Evolutionary conservation across 2,888 invertebrate genomes (phyloP).

Genomic region (Eristalis pertinax): DNA sequence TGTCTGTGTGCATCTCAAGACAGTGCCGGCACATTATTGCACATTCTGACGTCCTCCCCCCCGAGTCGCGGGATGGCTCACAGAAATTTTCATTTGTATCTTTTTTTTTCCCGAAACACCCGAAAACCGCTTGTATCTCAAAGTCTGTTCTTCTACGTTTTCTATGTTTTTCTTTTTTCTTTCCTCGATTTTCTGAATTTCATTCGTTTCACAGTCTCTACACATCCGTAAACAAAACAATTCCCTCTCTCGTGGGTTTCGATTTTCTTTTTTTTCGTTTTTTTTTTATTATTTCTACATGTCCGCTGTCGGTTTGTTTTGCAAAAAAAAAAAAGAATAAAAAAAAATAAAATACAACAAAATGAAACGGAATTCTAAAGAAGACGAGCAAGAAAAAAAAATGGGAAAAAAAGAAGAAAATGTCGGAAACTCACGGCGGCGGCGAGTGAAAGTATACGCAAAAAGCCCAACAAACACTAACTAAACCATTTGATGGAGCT

Average conservation of each 20-base stretch:
- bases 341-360: conserved; percentile 1
- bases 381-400: neutral
- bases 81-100: neutral
- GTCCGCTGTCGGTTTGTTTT: conserved; percentile 53
- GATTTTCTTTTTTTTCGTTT: conserved; percentile 41
- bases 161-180: conserved; percentile 39
- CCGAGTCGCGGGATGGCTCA: neutral
- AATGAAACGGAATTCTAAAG: neutral
- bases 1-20: neutral
- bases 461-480: conserved; percentile 72
- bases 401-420: conserved; percentile 48
- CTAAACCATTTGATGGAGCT: conserved; percentile 66
- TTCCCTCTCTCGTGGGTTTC: conserved; percentile 58
- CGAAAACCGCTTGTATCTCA: conserved; percentile 40
- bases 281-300: conserved; percentile 25
- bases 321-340: conserved; percentile 36
- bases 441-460: conserved; percentile 72
- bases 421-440: conserved; percentile 70
- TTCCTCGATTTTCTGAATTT: neutral
- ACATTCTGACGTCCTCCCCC: conserved; percentile 26
- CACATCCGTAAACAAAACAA: conserved; percentile 72
- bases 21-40: conserved; percentile 67
- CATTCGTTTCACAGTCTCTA: conserved; percentile 59
- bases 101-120: conserved; percentile 15
- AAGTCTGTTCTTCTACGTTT: conserved; percentile 18